Percentiles rank a stretch among this genome's conserved stretches.
Conservation (phyloP, 2,113 vertebrate genomes). For the Pituophis catenifer region DNA sequence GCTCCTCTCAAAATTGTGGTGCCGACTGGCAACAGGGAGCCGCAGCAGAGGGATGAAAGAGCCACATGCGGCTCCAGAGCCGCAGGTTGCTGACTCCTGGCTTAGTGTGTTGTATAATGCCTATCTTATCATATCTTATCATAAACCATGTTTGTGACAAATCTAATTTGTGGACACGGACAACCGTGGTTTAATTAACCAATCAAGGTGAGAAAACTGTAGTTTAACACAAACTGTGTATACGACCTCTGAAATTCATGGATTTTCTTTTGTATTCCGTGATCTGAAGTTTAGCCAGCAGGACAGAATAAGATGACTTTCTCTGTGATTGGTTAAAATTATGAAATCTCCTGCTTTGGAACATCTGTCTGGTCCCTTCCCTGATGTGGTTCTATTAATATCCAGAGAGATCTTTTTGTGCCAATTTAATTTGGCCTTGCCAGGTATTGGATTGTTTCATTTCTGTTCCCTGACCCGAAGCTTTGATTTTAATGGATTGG, state of each 20-base stretch:
- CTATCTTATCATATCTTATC: no score
- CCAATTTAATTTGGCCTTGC: background rate
- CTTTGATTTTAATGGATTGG: background rate
- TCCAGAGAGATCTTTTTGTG: background rate
- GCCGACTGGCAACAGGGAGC: no score
- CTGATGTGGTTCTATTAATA: background rate
- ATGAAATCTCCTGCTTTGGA: background rate
- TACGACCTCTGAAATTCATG: background rate
- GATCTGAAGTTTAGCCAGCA: background rate
- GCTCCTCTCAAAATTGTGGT: no score
- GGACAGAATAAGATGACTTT: background rate
- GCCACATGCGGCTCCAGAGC: no score
- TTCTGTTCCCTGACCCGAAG: background rate
- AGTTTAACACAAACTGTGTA: background rate
- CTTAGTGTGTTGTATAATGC: background rate
- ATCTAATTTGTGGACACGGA: background rate
- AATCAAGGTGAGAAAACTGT: background rate
- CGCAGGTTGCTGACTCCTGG: no score
- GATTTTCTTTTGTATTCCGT: background rate
- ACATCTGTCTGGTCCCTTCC: background rate
- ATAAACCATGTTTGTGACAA: background rate
- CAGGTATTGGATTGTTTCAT: background rate
- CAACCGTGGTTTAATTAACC: background rate
- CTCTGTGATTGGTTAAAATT: background rate
- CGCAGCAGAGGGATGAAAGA: no score